Conservation (phyloP, 2,797 vertebrate genomes). For the Channa striata region DNA sequence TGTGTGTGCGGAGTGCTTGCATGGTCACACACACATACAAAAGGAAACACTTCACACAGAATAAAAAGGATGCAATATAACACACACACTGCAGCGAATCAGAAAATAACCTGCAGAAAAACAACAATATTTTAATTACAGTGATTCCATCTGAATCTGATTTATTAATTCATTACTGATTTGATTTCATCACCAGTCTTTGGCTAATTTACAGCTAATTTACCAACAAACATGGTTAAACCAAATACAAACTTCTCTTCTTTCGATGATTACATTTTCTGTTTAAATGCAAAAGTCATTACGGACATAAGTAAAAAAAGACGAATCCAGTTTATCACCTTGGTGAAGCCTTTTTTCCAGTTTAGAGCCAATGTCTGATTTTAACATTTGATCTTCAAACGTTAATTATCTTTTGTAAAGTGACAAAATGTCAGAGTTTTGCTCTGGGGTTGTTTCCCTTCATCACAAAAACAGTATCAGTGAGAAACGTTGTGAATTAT, state of each 20-base stretch:
- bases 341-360: too few relatives aligned
- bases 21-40: conserved; percentile 82
- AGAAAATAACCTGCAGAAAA: conserved; percentile 7
- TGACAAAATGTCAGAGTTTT: not conserved
- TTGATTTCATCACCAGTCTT: too few relatives aligned
- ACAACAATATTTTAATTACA: not conserved
- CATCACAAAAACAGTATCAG: not conserved
- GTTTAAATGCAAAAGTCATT: too few relatives aligned
- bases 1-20: conserved; percentile 36
- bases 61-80: conserved; percentile 8
- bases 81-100: conserved; percentile 8
- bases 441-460: not conserved
- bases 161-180: not conserved
- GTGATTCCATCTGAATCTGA: not conserved
- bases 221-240: too few relatives aligned
- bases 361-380: not conserved
- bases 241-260: too few relatives aligned
- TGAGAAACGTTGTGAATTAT: not conserved
- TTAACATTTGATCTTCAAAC: not conserved
- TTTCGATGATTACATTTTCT: too few relatives aligned
- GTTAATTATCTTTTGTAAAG: not conserved
- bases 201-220: too few relatives aligned
- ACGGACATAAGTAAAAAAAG: too few relatives aligned
- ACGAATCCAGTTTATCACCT: too few relatives aligned
- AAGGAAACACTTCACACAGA: conserved; percentile 86